Base-by-base conservation (phyloP, 2,113 vertebrate genomes). In the Ornithorhynchus anatinus region DNA sequence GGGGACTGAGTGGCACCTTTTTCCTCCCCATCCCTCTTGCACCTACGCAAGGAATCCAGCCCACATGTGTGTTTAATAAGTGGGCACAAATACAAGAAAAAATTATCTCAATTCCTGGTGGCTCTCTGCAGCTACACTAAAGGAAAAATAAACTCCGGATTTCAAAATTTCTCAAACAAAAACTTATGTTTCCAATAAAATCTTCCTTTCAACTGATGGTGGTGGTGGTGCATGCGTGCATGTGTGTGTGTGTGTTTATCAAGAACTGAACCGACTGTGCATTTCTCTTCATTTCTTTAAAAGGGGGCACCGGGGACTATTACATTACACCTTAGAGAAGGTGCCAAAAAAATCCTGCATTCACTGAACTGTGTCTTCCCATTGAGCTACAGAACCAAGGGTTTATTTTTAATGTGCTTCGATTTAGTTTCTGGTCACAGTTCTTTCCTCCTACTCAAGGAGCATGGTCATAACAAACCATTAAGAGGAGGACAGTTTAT, bases 121-220 rank as follows among this genome's bases (percentile, higher is more conserved):
- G 90, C 80, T 89, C 79, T 86, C 87, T 84, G 63, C 69, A 90
- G 68, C 84, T 81, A 89, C 86, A 88, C 70, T 75, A 84, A 89
- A 90, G 82, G 89, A 93, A 93, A 87, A 93, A 93, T 91, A 92
- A 91, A 90, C 88, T 86, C 86, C 22, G 87, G 88, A 91, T 89
- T 93, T 92, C 65, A 88, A 89, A 87, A 76, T 84, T 92, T 88
- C 80, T 89, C 56, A 84, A 86, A 87, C 57, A 81, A 77, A 75
- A 77, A 75, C 86, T 88, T 92, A 90, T 90, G 91, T 79, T 92
- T 91, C 72, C 75, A 91, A 93, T 92, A 91, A 92, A 91, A 87
- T 79, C 84, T 79, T 86, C 61, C 81, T 89, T 91, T 85, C 68
- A 84, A 86, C 16, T 60, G 73, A 52, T 57, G 47, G 39, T 50